Evolutionary conservation across 2,888 invertebrate genomes (phyloP).

Genomic region (Thera britannica): DNA sequence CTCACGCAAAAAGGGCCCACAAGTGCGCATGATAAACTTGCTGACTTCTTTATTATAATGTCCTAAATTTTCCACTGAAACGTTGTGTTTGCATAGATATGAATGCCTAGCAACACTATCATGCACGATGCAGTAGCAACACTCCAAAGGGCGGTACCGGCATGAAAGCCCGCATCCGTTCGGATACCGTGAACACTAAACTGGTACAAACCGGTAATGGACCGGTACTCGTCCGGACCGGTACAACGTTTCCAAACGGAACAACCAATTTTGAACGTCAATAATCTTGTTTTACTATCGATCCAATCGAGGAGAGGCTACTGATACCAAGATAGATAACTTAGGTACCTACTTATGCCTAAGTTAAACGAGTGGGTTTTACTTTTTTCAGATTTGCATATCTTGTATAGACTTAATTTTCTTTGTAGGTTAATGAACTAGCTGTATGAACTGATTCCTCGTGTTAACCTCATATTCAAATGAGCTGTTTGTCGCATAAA

Average conservation of each 20-base stretch:
- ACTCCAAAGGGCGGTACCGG: constrained; percentile 35
- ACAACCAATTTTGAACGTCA: constrained; percentile 60
- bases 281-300: constrained; percentile 44
- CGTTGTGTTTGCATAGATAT: constrained; percentile 26
- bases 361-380: too few relatives aligned
- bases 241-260: constrained; percentile 65
- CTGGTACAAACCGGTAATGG: constrained; percentile 31
- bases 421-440: too few relatives aligned
- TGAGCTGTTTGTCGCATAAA: too few relatives aligned
- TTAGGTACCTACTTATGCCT: too few relatives aligned
- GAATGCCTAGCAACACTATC: constrained; percentile 32
- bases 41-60: background rate
- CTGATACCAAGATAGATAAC: background rate
- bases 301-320: constrained; percentile 19
- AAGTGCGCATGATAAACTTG: too few relatives aligned
- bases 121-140: constrained; percentile 11
- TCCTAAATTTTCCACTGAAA: background rate
- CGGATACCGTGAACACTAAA: constrained; percentile 40
- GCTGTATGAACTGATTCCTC: too few relatives aligned
- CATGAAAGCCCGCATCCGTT: constrained; percentile 47
- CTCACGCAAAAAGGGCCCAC: too few relatives aligned
- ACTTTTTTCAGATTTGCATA: too few relatives aligned
- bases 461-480: too few relatives aligned
- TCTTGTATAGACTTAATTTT: too few relatives aligned
- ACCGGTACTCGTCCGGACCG: constrained; percentile 49